These are phyloP conservation scores for Cyclopterus lumpus DNA, from an alignment of 2,797 vertebrate species.

Conservation along the genomic window DNA sequence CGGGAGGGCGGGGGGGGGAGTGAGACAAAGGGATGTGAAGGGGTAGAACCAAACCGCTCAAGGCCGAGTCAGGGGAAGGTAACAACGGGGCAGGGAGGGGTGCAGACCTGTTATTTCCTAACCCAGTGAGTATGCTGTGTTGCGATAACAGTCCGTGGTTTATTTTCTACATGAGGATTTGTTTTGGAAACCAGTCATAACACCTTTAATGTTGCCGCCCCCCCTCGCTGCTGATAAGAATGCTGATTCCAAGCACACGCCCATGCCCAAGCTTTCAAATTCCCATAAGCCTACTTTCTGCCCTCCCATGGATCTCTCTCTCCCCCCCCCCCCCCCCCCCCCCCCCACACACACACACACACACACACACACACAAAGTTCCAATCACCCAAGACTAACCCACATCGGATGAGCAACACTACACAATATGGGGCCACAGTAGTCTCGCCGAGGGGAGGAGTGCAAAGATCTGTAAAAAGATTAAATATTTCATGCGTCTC, in stretches of 20 bases:
- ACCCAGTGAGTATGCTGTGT: slow-evolving; percentile 48
- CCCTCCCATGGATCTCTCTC: slow-evolving; percentile 26
- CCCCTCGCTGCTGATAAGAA: slow-evolving; percentile 58
- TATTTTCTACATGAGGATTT: slow-evolving; percentile 68
- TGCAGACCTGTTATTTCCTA: slow-evolving; percentile 78
- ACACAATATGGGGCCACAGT: slow-evolving; percentile 21
- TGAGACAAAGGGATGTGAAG: not conserved
- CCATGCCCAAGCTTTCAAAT: slow-evolving; percentile 1
- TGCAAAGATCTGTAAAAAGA: slow-evolving; percentile 27
- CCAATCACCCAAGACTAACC: not conserved
- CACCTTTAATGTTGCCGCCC: slow-evolving; percentile 68
- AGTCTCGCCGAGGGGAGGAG: not conserved
- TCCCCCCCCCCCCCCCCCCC: not conserved
- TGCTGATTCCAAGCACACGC: slow-evolving; percentile 22
- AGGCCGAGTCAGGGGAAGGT: slow-evolving; percentile 21
- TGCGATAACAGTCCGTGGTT: slow-evolving; percentile 68
- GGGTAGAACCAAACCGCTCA: not conserved
- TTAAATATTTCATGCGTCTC: slow-evolving; percentile 11
- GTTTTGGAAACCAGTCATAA: slow-evolving; percentile 74
- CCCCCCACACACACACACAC: not conserved
- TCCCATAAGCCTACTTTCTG: slow-evolving; percentile 38
- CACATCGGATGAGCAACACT: slow-evolving; percentile 28
- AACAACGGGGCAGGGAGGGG: slow-evolving; percentile 49
- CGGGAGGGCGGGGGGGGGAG: not conserved
- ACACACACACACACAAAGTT: too few relatives aligned